Percentiles rank a stretch among this genome's conserved stretches.
Evolutionary conservation across 2,888 invertebrate species (phyloP).

Genomic region (Polydrusus tereticollis): DNA sequence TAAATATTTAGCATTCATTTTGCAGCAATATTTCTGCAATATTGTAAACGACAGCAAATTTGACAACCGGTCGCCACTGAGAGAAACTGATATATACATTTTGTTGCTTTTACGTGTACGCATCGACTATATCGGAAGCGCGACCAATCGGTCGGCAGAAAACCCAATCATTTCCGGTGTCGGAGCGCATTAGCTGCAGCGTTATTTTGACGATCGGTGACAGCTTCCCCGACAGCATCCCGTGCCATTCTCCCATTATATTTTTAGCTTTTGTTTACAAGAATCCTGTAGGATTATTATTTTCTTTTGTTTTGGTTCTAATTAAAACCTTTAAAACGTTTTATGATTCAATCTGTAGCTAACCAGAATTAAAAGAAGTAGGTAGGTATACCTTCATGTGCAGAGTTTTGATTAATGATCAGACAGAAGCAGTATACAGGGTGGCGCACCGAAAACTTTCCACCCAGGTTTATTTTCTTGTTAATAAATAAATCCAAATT

Average conservation of each 20-base stretch:
- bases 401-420: no score
- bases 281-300: constrained; percentile 7
- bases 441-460: no score
- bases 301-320: neutral
- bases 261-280: constrained; percentile 26
- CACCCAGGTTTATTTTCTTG: no score
- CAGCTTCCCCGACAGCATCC: constrained; percentile 56
- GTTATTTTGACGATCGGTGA: constrained; percentile 64
- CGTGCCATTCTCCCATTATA: constrained; percentile 35
- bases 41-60: constrained; percentile 31
- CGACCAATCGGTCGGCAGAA: constrained; percentile 65
- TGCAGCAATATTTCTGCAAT: constrained; percentile 25
- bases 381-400: no score
- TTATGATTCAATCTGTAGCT: neutral
- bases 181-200: constrained; percentile 70
- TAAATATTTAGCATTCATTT: constrained; percentile 20
- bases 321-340: neutral
- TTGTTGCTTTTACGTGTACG: constrained; percentile 46
- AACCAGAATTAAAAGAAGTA: no score
- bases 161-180: constrained; percentile 75
- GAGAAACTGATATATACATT: constrained; percentile 40
- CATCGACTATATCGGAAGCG: constrained; percentile 54
- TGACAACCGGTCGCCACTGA: constrained; percentile 35
- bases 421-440: no score
- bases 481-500: no score